Conservation (phyloP, 1,140 invertebrate species). For the Caenorhabditis remanei region DNA sequence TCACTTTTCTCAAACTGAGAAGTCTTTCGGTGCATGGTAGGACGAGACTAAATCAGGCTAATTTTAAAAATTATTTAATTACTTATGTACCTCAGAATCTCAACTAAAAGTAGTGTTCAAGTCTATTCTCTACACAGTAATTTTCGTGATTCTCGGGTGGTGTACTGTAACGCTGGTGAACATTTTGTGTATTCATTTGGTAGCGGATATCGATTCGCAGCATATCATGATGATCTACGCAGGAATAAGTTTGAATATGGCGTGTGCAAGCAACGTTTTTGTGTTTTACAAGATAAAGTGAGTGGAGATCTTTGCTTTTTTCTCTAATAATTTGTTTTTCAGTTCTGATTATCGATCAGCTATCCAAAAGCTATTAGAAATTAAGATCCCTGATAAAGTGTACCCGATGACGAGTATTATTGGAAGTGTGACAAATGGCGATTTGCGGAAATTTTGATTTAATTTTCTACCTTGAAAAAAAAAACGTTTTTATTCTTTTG, state of each 20-base stretch:
- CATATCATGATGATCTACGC: not conserved
- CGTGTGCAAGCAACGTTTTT: constrained; percentile 12
- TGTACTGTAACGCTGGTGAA: constrained; percentile 18
- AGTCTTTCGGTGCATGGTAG: not conserved
- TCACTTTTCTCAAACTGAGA: not conserved
- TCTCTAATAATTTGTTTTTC: not conserved
- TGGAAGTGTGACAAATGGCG: not conserved
- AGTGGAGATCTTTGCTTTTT: too few relatives aligned
- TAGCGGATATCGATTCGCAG: not conserved
- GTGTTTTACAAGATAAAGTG: constrained; percentile 19
- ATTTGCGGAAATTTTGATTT: too few relatives aligned
- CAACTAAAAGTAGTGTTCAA: not conserved
- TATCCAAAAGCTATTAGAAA: not conserved
- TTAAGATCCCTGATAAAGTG: not conserved
- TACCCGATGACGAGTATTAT: not conserved
- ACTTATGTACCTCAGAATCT: not conserved
- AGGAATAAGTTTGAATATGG: not conserved
- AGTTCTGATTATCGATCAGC: constrained; percentile 31
- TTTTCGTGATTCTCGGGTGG: constrained; percentile 27
- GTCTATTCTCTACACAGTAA: constrained; percentile 10
- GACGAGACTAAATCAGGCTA: not conserved
- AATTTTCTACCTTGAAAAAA: too few relatives aligned
- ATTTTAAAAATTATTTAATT: too few relatives aligned
- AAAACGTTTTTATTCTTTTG: too few relatives aligned
- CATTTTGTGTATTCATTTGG: constrained; percentile 14